phyloP scores from a whole-genome alignment of 2,113 vertebrate species.

The Rhegmatorhina hoffmannsi region DNA sequence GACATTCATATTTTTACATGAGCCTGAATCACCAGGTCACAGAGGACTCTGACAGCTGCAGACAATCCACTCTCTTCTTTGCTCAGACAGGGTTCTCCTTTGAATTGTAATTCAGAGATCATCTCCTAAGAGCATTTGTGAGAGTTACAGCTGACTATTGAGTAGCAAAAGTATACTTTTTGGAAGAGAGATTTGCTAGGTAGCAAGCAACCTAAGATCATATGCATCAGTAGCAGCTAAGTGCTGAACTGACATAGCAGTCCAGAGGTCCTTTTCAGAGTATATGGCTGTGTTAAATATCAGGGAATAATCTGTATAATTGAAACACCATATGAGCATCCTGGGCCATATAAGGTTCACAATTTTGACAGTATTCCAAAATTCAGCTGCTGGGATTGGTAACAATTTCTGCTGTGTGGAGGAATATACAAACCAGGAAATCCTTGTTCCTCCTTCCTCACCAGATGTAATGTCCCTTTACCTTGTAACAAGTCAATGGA shows the following conservation, averaged over 20 bases:
- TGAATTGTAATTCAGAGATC: neutral
- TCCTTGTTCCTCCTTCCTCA: neutral
- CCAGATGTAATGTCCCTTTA: neutral
- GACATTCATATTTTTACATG: neutral
- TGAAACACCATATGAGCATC: conserved; percentile 21
- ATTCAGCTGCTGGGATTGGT: neutral
- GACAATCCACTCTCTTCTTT: neutral
- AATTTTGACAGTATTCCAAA: neutral
- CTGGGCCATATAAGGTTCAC: neutral
- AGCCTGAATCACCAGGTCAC: neutral
- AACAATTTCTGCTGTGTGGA: neutral
- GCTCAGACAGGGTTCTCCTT: neutral
- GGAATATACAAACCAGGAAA: conserved; percentile 21
- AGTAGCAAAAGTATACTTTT: neutral
- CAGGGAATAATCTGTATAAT: conserved; percentile 19
- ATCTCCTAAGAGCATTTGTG: neutral
- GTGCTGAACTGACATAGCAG: neutral
- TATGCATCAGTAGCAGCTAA: neutral
- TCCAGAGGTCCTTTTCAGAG: neutral
- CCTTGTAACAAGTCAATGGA: neutral
- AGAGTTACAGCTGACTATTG: neutral
- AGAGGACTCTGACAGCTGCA: neutral
- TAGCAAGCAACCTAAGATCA: neutral
- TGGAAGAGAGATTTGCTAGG: neutral
- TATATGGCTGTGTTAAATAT: neutral